Percentiles rank a stretch among this genome's conserved stretches.
These are phyloP conservation scores for Parnassius apollo DNA, from an alignment of 2,888 invertebrate species.

Conservation along the genomic window DNA sequence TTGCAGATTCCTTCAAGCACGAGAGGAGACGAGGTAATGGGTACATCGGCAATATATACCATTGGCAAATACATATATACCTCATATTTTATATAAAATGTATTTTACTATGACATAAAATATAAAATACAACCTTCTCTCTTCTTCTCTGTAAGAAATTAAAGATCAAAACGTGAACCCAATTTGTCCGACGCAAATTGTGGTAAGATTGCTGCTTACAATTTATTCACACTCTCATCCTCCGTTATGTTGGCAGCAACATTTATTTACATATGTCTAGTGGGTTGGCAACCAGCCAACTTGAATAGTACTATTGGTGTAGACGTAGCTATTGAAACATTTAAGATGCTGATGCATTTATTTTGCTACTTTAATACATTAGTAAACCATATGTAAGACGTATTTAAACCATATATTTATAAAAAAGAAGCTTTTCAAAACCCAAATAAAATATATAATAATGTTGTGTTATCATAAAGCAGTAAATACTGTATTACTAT, in stretches of 20 bases:
- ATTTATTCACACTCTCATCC: slow-evolving; percentile 25
- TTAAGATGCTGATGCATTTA: slow-evolving; percentile 14
- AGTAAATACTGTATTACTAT: too few relatives aligned
- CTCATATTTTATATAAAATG: too few relatives aligned
- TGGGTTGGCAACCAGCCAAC: slow-evolving; percentile 19
- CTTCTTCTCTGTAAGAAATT: slow-evolving; percentile 14
- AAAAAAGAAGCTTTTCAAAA: too few relatives aligned
- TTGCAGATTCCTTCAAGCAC: too few relatives aligned
- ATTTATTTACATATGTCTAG: slow-evolving; percentile 24
- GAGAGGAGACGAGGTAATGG: too few relatives aligned
- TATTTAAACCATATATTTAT: too few relatives aligned
- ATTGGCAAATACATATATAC: too few relatives aligned
- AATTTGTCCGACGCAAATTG: slow-evolving; percentile 24
- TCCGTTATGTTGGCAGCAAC: slow-evolving; percentile 22
- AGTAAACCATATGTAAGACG: too few relatives aligned
- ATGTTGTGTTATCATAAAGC: too few relatives aligned
- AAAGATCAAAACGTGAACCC: slow-evolving; percentile 19
- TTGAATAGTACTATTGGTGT: slow-evolving; percentile 21
- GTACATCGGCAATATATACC: too few relatives aligned
- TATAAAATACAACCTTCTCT: slow-evolving; percentile 23
- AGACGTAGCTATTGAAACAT: slow-evolving; percentile 22
- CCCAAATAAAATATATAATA: too few relatives aligned
- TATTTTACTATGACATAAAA: background rate
- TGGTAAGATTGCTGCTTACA: slow-evolving; percentile 22
- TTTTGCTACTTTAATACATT: too few relatives aligned